These are phyloP conservation scores for Paramuricea clavata DNA, from an alignment of 92 coral and sea anemone species.

Conservation along the genomic window DNA sequence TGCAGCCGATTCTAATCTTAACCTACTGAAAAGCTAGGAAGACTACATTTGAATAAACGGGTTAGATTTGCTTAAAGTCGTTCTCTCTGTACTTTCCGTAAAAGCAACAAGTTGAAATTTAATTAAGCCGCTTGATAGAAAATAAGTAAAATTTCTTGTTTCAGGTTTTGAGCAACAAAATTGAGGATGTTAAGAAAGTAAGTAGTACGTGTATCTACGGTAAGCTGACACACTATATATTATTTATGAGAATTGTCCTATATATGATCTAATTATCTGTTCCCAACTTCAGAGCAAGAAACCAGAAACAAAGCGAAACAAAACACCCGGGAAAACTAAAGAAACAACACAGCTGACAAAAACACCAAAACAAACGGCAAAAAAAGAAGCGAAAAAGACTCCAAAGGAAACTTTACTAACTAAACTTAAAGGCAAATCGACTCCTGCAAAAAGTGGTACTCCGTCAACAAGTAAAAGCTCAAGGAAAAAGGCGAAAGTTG, in stretches of 20 bases:
- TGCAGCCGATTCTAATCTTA: too few species aligned
- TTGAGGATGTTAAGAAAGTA: constrained; percentile 14
- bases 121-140: too few species aligned
- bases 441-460: background rate
- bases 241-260: too few species aligned
- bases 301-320: background rate
- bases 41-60: too few species aligned
- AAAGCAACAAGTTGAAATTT: too few species aligned
- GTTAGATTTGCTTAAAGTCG: too few species aligned
- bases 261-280: too few species aligned
- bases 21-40: too few species aligned
- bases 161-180: constrained; percentile 21
- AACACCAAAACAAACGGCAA: background rate
- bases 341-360: background rate
- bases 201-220: background rate
- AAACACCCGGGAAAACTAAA: background rate
- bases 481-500: constrained; percentile 20
- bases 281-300: background rate
- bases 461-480: constrained; percentile 10
- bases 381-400: constrained; percentile 19
- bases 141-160: too few species aligned
- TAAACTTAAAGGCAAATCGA: constrained; percentile 12
- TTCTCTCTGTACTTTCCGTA: too few species aligned
- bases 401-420: constrained; percentile 7
- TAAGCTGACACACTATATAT: too few species aligned